phyloP scores from a whole-genome alignment of 2,888 invertebrate species.

The Stictocephala bisonia region DNA sequence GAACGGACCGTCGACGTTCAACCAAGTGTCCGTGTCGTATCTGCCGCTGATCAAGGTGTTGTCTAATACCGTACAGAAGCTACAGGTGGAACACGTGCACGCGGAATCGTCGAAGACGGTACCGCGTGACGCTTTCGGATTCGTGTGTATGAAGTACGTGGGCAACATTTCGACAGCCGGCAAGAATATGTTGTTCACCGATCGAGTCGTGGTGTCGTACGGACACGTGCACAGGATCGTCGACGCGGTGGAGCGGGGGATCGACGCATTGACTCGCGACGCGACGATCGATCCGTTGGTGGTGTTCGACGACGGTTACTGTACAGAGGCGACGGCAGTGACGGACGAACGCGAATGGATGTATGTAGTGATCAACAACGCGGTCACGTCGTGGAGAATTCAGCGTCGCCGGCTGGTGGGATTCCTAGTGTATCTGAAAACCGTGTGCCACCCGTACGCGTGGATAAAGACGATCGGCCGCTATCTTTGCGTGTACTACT shows the following conservation, averaged over 20 bases:
- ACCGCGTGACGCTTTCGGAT: neutral
- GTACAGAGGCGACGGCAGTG: no score
- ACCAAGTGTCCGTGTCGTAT: neutral
- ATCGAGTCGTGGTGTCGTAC: neutral
- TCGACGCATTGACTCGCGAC: neutral
- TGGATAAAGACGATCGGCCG: neutral
- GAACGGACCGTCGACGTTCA: neutral
- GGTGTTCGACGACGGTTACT: no score
- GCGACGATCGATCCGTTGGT: neutral
- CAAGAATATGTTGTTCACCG: constrained; percentile 14
- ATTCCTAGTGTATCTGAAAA: neutral
- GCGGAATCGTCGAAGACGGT: constrained; percentile 3
- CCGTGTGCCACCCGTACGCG: neutral
- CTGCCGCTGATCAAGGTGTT: neutral
- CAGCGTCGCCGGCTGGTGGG: neutral
- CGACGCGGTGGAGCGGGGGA: neutral
- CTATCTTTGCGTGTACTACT: constrained; percentile 3
- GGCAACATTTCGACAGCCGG: constrained; percentile 1
- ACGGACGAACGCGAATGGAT: no score
- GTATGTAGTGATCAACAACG: neutral
- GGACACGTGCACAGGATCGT: neutral
- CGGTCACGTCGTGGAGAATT: neutral
- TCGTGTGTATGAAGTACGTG: constrained; percentile 9
- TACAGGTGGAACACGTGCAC: constrained; percentile 18
- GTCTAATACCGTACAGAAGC: constrained; percentile 1